Percentiles rank a stretch among this genome's conserved stretches.
These are phyloP conservation scores for Drosophila lini DNA, from an alignment of 1,140 invertebrate species.

Conservation along the genomic window DNA sequence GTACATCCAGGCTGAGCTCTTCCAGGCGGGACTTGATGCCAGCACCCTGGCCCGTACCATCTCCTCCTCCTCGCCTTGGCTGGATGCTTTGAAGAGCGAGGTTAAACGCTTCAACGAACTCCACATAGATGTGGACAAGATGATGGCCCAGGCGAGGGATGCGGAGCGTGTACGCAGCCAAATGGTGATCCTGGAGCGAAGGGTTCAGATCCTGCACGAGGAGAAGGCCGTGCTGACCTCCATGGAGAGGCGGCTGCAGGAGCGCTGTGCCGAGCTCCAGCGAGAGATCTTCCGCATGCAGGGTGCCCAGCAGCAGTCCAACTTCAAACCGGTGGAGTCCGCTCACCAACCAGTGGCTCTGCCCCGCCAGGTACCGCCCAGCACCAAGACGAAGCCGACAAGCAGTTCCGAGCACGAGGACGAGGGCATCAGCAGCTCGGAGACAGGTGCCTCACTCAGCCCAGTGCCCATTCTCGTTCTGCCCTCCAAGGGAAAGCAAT, in stretches of 20 bases:
- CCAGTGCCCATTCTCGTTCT: slow-evolving; percentile 85
- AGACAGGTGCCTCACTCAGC: slow-evolving; percentile 88
- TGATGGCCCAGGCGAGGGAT: slow-evolving; percentile 78
- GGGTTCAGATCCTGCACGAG: slow-evolving; percentile 91
- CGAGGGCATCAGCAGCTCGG: slow-evolving; percentile 93
- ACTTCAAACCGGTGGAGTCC: slow-evolving; percentile 77
- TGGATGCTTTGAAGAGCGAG: slow-evolving; percentile 87
- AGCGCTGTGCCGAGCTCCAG: slow-evolving; percentile 89
- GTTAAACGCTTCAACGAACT: slow-evolving; percentile 89
- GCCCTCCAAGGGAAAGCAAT: slow-evolving; percentile 73
- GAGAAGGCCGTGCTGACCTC: slow-evolving; percentile 91
- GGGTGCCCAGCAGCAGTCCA: slow-evolving; percentile 71
- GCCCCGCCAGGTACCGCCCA: slow-evolving; percentile 76
- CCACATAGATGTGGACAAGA: slow-evolving; percentile 89
- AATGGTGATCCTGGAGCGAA: slow-evolving; percentile 88
- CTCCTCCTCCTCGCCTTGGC: slow-evolving; percentile 84
- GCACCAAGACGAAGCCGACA: slow-evolving; percentile 52
- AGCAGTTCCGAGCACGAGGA: slow-evolving; percentile 92
- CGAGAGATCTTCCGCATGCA: slow-evolving; percentile 85
- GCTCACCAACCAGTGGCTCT: slow-evolving; percentile 75
- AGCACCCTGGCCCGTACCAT: slow-evolving; percentile 87
- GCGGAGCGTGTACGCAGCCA: slow-evolving; percentile 85
- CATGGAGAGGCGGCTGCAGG: slow-evolving; percentile 91
- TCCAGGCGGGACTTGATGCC: slow-evolving; percentile 92
- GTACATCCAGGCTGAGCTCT: slow-evolving; percentile 95